Conservation (phyloP, 2,113 vertebrate species). For the Baryphthengus martii region DNA sequence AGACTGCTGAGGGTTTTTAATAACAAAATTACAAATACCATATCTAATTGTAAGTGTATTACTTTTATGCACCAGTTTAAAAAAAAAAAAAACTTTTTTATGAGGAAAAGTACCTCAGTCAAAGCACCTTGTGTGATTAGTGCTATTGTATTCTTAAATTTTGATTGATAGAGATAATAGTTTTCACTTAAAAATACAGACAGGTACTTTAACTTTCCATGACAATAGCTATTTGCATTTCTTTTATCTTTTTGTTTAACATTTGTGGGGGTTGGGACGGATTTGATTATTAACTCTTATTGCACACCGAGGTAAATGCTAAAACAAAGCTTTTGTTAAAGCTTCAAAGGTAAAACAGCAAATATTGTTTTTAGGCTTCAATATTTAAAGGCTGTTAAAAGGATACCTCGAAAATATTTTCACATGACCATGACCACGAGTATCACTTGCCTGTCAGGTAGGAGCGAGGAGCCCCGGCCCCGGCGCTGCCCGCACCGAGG, state of each 20-base stretch:
- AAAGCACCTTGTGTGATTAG: conserved; percentile 85
- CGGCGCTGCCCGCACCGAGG: neutral
- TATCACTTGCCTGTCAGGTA: conserved; percentile 60
- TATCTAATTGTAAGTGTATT: conserved; percentile 78
- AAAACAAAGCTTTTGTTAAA: conserved; percentile 84
- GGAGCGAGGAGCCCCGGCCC: neutral
- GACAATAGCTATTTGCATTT: conserved; percentile 90
- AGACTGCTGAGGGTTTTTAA: conserved; percentile 77
- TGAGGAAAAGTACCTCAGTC: conserved; percentile 79
- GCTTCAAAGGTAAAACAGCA: conserved; percentile 80
- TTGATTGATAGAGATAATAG: conserved; percentile 91
- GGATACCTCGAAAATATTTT: conserved; percentile 78
- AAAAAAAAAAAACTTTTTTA: conserved; percentile 69
- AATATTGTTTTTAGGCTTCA: conserved; percentile 82
- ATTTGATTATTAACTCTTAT: conserved; percentile 87
- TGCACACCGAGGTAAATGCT: conserved; percentile 78
- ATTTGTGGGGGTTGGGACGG: conserved; percentile 82
- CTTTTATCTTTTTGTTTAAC: conserved; percentile 89
- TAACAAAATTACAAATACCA: conserved; percentile 81
- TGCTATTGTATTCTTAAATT: conserved; percentile 88
- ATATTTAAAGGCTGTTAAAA: conserved; percentile 75
- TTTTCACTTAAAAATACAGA: conserved; percentile 89
- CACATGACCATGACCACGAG: conserved; percentile 72
- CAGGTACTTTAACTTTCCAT: conserved; percentile 88
- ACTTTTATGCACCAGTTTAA: conserved; percentile 74